A percentile compares a stretch with the other conserved stretches of the same genome.
phyloP scores from a whole-genome alignment of 1,140 invertebrate species.

The Himalopsyche phryganea region DNA sequence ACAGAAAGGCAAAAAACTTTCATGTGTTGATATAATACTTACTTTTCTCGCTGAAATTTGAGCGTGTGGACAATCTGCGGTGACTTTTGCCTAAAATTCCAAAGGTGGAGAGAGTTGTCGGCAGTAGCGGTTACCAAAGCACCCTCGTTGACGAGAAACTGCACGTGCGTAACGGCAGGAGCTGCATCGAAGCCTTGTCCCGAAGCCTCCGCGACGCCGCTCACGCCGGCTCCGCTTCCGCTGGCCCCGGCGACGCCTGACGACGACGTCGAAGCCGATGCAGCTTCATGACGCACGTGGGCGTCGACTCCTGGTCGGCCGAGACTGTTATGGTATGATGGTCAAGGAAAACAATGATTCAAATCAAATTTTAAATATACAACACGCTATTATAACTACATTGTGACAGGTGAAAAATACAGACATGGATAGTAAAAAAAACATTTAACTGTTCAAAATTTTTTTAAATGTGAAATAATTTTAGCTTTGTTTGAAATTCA shows the following conservation, averaged over 20 bases:
- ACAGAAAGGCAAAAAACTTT: too few relatives aligned
- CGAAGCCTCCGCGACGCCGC: slow-evolving; percentile 36
- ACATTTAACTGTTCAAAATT: too few relatives aligned
- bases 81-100: slow-evolving; percentile 94
- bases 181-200: slow-evolving; percentile 6
- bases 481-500: too few relatives aligned
- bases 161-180: slow-evolving; percentile 77
- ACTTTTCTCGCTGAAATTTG: slow-evolving; percentile 96
- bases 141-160: slow-evolving; percentile 96
- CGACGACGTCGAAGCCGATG: slow-evolving; percentile 13
- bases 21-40: too few relatives aligned
- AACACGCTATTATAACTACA: too few relatives aligned
- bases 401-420: too few relatives aligned
- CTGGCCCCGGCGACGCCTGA: slow-evolving; percentile 34
- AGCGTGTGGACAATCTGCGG: slow-evolving; percentile 93
- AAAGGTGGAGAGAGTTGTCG: slow-evolving; percentile 93
- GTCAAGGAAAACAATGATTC: slow-evolving; percentile 27
- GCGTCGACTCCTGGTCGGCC: slow-evolving; percentile 93
- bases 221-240: slow-evolving; percentile 35
- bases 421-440: too few relatives aligned
- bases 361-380: too few relatives aligned
- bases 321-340: slow-evolving; percentile 59
- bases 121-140: slow-evolving; percentile 89
- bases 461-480: too few relatives aligned
- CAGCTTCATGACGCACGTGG: slow-evolving; percentile 78